A percentile compares a stretch with the other conserved stretches of the same genome.
Evolutionary conservation across 2,797 vertebrate species (phyloP).

Genomic region (Alcedo quadribrachys): DNA sequence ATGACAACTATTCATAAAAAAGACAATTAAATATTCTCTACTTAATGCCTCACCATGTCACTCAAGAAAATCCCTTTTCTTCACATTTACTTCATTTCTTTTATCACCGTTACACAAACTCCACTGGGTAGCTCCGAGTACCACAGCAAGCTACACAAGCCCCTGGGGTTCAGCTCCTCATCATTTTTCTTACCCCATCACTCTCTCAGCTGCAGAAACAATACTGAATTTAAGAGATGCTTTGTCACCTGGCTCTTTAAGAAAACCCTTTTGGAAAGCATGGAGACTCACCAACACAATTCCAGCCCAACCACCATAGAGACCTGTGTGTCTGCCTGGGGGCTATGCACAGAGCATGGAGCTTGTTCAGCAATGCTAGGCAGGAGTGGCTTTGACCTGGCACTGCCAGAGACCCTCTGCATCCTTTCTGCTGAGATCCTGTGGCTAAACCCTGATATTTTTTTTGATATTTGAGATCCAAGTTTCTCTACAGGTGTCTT

Average conservation of each 20-base stretch:
- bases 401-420: not conserved
- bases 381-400: not conserved
- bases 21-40: not conserved
- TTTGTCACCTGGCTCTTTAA: not conserved
- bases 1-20: not conserved
- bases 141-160: not conserved
- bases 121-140: not conserved
- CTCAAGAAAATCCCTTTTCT: not conserved
- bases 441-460: fast-evolving
- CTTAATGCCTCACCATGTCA: not conserved
- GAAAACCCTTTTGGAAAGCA: not conserved
- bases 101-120: not conserved
- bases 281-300: not conserved
- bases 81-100: not conserved
- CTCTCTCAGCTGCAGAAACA: not conserved
- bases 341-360: fast-evolving
- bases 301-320: not conserved
- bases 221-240: not conserved
- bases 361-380: not conserved
- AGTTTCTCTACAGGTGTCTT: not conserved
- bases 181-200: not conserved
- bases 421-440: not conserved
- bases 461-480: not conserved
- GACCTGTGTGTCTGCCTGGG: fast-evolving
- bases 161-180: fast-evolving